These are phyloP conservation scores for Piscicola geometra DNA, from an alignment of 2,888 invertebrate species.

Conservation along the genomic window DNA sequence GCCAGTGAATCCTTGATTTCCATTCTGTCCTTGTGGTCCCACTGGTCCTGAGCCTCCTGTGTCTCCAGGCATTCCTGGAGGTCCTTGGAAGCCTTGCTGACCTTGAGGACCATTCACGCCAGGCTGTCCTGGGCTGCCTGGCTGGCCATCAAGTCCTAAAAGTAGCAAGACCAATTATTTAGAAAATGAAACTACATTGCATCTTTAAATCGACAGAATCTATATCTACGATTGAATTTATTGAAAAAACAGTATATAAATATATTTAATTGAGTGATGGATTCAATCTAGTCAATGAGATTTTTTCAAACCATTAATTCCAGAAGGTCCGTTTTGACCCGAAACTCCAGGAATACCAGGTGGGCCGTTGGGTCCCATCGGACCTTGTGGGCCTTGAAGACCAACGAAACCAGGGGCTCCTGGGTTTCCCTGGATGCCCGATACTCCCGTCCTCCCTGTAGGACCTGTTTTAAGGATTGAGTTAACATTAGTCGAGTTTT, in stretches of 20 bases:
- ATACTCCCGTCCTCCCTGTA: background rate
- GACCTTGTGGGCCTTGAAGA: slow-evolving; percentile 9
- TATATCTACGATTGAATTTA: too few relatives aligned
- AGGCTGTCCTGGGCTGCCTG: slow-evolving; percentile 35
- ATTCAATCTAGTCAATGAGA: too few relatives aligned
- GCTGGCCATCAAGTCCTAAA: slow-evolving; percentile 26
- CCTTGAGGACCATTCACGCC: slow-evolving; percentile 24
- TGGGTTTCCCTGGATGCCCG: slow-evolving; percentile 23
- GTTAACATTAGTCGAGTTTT: too few relatives aligned
- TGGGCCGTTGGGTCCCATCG: slow-evolving; percentile 11
- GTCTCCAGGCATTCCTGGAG: slow-evolving; percentile 30
- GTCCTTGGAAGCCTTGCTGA: slow-evolving; percentile 22
- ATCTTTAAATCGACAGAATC: too few relatives aligned
- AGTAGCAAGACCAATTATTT: too few relatives aligned
- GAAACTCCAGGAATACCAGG: slow-evolving; percentile 30
- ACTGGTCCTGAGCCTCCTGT: slow-evolving; percentile 12
- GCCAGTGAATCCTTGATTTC: slow-evolving; percentile 31
- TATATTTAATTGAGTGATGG: background rate
- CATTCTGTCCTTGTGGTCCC: slow-evolving; percentile 37
- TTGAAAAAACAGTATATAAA: too few relatives aligned
- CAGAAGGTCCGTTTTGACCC: slow-evolving; percentile 31
- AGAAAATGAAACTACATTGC: too few relatives aligned
- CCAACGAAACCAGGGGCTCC: slow-evolving; percentile 60
- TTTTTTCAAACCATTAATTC: slow-evolving; percentile 32
- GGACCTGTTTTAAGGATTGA: too few relatives aligned